Base-by-base conservation (phyloP, 2,797 vertebrate species). In the Ataeniobius toweri region DNA sequence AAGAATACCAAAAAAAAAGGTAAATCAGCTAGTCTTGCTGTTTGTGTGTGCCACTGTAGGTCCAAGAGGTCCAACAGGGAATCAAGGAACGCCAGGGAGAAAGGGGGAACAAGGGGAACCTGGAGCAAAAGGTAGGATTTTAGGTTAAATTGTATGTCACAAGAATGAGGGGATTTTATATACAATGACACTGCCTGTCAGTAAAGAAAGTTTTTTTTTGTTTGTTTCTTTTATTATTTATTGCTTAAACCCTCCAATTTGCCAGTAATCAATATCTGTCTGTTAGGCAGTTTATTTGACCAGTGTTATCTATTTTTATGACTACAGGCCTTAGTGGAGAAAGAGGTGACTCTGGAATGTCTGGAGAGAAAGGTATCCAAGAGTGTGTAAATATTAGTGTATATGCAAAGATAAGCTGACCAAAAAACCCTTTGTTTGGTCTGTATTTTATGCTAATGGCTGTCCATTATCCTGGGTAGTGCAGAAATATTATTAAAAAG, bases 51-150 rank as follows among this genome's bases (percentile, higher is more conserved):
- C 73, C 18, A 28, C 1, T 84, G 22, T 69, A 85, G 85, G 90
- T 67, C 56, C 65, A 0, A 28, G 0, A 0, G 86, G 89, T 74
- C 53, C 6, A 55, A 51, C 76, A 24, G 89, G 85, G 2, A 4
- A 72, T 73, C 74, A 83, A 59, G 89, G 78, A 59, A 68, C 75
- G 20, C 70, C 76, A n/a, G 86, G 76, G 65, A 53, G 51, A 9
- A 91, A 91, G 48, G 92, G 92, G 78, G 89, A 89, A 0, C 88
- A 65, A 71, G 92, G 92, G 18, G 82, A 77, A 0, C 48, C 71
- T 0, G 92, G 91, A 10, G 0, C 3, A 4, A 0, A 16, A 77
- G 89, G 89, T 90, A 51, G 81, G 76, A 7, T 16, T 41, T 20
- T 1, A 10, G 58, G 50, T 5, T 7, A 59, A 59, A 59, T 5